Evolutionary conservation across 2,113 vertebrate species (phyloP).

Genomic region (Pungitius pungitius): DNA sequence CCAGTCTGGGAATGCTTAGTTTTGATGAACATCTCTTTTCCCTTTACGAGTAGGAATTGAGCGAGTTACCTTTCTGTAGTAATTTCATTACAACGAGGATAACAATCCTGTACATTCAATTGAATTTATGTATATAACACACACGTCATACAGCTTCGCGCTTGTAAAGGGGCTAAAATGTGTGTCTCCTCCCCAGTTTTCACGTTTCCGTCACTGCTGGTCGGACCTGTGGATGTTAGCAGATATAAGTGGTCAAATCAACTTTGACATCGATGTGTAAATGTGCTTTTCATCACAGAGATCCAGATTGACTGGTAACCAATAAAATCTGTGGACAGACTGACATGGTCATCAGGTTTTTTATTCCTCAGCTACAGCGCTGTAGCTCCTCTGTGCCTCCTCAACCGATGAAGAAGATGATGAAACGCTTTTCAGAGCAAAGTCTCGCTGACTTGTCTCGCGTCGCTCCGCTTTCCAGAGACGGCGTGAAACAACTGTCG

Average conservation of each 20-base stretch:
- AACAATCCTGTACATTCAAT: background rate
- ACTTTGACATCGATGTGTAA: constrained; percentile 7
- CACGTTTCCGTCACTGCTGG: too few relatives aligned
- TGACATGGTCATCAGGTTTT: too few relatives aligned
- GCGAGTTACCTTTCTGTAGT: too few relatives aligned
- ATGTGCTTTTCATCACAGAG: constrained; percentile 22
- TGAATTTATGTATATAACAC: background rate
- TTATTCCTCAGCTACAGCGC: too few relatives aligned
- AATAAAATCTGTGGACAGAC: constrained; percentile 13
- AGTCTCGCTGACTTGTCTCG: constrained; percentile 10
- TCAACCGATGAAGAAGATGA: background rate
- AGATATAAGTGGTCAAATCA: background rate
- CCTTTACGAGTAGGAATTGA: too few relatives aligned
- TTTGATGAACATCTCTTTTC: too few relatives aligned
- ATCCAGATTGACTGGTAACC: constrained; percentile 7
- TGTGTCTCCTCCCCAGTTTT: too few relatives aligned
- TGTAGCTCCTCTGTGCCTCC: too few relatives aligned
- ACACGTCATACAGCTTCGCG: too few relatives aligned
- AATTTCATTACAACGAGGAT: too few relatives aligned
- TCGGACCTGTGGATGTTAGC: too few relatives aligned
- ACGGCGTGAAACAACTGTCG: background rate
- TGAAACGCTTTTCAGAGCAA: constrained; percentile 29
- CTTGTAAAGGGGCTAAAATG: too few relatives aligned
- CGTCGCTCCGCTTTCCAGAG: constrained; percentile 23
- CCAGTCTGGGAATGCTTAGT: background rate